Conservation (phyloP, 2,888 invertebrate species). For the Callyntrura guangdongensis region DNA sequence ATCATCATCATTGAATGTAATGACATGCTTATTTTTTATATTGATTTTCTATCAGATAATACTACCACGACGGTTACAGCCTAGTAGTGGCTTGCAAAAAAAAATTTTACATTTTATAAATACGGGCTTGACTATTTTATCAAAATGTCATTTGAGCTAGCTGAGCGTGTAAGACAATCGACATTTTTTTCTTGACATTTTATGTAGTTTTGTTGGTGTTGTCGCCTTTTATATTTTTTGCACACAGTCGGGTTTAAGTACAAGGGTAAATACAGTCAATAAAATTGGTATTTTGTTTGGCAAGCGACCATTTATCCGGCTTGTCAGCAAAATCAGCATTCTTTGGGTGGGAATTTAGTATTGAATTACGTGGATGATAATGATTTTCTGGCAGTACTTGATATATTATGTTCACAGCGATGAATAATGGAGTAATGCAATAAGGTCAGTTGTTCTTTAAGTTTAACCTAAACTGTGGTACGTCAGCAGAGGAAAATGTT, state of each 20-base stretch:
- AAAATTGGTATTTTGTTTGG: conserved; percentile 60
- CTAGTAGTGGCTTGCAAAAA: conserved; percentile 13
- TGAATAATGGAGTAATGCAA: background rate
- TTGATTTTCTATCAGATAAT: background rate
- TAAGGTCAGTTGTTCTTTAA: no score
- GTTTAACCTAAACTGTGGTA: no score
- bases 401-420: background rate
- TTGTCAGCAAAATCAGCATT: conserved; percentile 1
- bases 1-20: background rate
- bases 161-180: background rate
- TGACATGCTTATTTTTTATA: background rate
- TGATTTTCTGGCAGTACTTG: background rate
- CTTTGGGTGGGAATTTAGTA: background rate
- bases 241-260: no score
- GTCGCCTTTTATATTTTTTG: background rate
- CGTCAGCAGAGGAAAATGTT: no score
- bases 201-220: background rate
- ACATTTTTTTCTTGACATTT: conserved; percentile 10
- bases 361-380: background rate
- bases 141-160: background rate
- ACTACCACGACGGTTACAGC: background rate
- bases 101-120: background rate
- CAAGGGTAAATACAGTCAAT: no score
- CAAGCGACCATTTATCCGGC: conserved; percentile 37
- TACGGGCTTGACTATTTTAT: conserved; percentile 1